Evolutionary conservation across 2,113 vertebrate species (phyloP), one percentile per base, ranked within the genome.

Genomic region (Amblyornis subalaris): DNA sequence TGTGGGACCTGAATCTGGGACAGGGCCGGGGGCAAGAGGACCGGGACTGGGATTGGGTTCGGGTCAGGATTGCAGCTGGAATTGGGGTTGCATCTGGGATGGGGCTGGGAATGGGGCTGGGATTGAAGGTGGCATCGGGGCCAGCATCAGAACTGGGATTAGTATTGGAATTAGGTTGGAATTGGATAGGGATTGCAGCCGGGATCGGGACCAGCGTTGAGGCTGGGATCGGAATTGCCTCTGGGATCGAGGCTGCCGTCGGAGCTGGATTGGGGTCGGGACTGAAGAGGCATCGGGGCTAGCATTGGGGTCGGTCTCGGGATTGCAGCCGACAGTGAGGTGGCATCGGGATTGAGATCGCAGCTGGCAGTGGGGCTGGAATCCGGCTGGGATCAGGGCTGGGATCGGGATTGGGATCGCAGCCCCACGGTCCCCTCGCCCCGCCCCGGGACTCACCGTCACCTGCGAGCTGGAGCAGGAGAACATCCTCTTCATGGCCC

Each of bases 391-490:
- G n/a, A n/a, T n/a, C n/a, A n/a, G n/a, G n/a, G n/a, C n/a, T n/a
- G n/a, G n/a, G 8, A 29, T 28, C 1, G 7, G 55, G 7, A 18
- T 6, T 9, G 22, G 24, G 10, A 5, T 7, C 3, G 35, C 6
- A 44, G 50, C 60, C 2, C 4, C n/a, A 7, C 19, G 2, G 29
- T 3, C 9, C 6, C 45, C 31, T 36, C 0, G 29, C 7, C 74
- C 45, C 45, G n/a, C 12, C 18, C 58, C 22, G 23, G 55, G 36
- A 98, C 98, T 93, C 96, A 98, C 98, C 96, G 96, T 94, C 82
- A 97, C 97, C 76, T 97, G 96, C 5, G 97, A 97, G 77, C 97
- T 97, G 96, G 98, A 98, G 87, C 97, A 98, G 60, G 98, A 98
- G 96, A 98, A 98, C 88, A 98, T 96, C 60, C 97, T 95, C 96